Percentiles rank a stretch among this genome's conserved stretches.
Evolutionary conservation across 2,797 vertebrate genomes (phyloP).

Genomic region (Melanogrammus aeglefinus): DNA sequence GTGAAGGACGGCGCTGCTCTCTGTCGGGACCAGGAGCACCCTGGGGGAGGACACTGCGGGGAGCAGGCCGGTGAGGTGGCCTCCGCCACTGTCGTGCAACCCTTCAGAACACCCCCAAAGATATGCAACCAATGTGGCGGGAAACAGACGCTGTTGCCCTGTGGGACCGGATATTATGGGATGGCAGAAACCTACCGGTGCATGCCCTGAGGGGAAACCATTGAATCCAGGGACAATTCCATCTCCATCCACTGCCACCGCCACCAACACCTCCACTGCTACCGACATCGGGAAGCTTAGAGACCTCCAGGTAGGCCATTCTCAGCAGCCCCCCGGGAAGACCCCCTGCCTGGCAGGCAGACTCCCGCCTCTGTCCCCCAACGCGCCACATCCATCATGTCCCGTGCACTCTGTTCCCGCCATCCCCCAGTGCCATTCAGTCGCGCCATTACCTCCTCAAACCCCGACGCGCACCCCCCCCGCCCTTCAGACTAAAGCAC

Average conservation of each 20-base stretch:
- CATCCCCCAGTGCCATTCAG: neutral
- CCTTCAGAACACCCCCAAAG: conserved; percentile 45
- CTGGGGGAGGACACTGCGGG: conserved; percentile 35
- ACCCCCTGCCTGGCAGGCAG: conserved; percentile 21
- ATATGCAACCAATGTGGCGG: conserved; percentile 70
- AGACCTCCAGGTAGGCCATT: conserved; percentile 18
- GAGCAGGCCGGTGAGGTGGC: conserved; percentile 42
- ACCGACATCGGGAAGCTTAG: conserved; percentile 34
- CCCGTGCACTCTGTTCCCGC: conserved; percentile 51
- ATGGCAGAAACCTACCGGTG: conserved; percentile 18
- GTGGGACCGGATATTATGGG: conserved; percentile 20
- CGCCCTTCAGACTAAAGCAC: conserved; percentile 41
- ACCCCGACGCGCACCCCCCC: conserved; percentile 28
- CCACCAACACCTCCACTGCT: neutral
- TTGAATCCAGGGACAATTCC: conserved; percentile 27
- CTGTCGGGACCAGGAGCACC: conserved; percentile 32
- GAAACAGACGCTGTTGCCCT: conserved; percentile 42
- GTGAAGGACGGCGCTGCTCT: conserved; percentile 17
- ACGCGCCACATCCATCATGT: conserved; percentile 53
- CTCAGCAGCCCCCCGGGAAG: conserved; percentile 25
- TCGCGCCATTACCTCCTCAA: neutral
- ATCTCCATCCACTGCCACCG: conserved; percentile 5
- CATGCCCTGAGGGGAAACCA: conserved; percentile 35
- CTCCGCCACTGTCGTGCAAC: conserved; percentile 39
- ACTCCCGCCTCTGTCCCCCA: conserved; percentile 37